Percentiles rank a stretch among this genome's conserved stretches.
phyloP scores from a whole-genome alignment of 2,888 invertebrate genomes.

The Chaetogeoica ovagalla region DNA sequence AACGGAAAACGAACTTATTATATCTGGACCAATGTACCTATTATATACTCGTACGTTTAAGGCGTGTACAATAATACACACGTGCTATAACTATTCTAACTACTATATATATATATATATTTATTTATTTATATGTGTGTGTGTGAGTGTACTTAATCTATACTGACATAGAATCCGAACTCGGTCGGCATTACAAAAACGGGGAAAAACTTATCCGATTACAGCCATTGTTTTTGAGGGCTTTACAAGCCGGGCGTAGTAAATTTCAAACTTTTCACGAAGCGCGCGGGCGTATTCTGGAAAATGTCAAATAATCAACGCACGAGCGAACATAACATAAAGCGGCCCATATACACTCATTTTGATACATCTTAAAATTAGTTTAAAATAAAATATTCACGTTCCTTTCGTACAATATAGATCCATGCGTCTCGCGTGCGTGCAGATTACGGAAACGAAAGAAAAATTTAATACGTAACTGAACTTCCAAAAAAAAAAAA shows the following conservation, averaged over 20 bases:
- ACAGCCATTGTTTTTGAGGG: conserved; percentile 24
- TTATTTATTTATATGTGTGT: too few relatives aligned
- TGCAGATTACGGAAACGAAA: conserved; percentile 35
- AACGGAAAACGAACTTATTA: too few relatives aligned
- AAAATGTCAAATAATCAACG: conserved; percentile 42
- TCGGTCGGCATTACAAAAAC: not conserved
- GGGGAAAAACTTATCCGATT: conserved; percentile 30
- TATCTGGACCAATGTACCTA: not conserved
- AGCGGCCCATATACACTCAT: not conserved
- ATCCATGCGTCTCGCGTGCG: not conserved
- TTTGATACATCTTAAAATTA: conserved; percentile 25
- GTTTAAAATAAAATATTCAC: conserved; percentile 49
- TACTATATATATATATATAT: too few relatives aligned
- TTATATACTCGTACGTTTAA: not conserved
- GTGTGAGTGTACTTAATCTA: not conserved
- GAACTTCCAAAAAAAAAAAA: not conserved
- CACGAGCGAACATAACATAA: conserved; percentile 30
- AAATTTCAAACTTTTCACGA: conserved; percentile 38
- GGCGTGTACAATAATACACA: not conserved
- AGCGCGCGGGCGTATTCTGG: conserved; percentile 2
- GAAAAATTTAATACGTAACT: not conserved
- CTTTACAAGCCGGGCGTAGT: conserved; percentile 19
- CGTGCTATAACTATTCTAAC: not conserved
- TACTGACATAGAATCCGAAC: conserved; percentile 11
- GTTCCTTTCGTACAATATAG: not conserved